phyloP scores from a whole-genome alignment of 2,888 invertebrate genomes.

The Falcaria lacertinaria region DNA sequence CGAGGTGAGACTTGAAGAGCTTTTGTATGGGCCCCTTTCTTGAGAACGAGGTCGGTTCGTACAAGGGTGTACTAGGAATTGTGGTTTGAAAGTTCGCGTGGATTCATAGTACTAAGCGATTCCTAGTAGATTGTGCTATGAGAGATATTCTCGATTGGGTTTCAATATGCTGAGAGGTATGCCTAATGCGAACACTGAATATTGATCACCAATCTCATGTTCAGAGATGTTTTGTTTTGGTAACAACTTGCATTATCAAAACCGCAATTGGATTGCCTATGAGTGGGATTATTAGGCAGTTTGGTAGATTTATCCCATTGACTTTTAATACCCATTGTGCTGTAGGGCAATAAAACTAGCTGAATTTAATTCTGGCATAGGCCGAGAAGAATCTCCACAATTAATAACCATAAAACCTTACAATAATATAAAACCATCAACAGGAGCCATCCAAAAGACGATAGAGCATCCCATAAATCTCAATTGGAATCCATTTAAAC shows the following conservation, averaged over 20 bases:
- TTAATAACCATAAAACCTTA: too few relatives aligned
- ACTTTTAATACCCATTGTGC: too few relatives aligned
- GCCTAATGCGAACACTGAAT: neutral
- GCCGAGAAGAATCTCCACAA: too few relatives aligned
- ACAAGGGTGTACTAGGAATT: neutral
- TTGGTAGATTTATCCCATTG: too few relatives aligned
- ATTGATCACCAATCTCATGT: neutral
- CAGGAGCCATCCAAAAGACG: neutral
- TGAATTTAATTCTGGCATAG: too few relatives aligned
- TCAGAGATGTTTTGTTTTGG: neutral
- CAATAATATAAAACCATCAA: too few relatives aligned
- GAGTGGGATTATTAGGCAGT: too few relatives aligned
- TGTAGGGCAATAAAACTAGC: too few relatives aligned
- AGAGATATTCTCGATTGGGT: neutral
- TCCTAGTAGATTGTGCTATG: neutral
- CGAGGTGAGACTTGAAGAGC: slow-evolving; percentile 18
- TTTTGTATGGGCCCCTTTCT: slow-evolving; percentile 15
- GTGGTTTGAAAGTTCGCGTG: neutral
- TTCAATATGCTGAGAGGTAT: neutral
- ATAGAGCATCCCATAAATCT: neutral
- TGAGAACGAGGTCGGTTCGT: neutral
- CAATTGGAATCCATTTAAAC: neutral
- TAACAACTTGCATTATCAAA: neutral
- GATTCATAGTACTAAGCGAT: neutral
- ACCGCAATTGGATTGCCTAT: too few relatives aligned